These are phyloP conservation scores for Anadara kagoshimensis DNA, from an alignment of 1,140 invertebrate genomes.

Conservation along the genomic window DNA sequence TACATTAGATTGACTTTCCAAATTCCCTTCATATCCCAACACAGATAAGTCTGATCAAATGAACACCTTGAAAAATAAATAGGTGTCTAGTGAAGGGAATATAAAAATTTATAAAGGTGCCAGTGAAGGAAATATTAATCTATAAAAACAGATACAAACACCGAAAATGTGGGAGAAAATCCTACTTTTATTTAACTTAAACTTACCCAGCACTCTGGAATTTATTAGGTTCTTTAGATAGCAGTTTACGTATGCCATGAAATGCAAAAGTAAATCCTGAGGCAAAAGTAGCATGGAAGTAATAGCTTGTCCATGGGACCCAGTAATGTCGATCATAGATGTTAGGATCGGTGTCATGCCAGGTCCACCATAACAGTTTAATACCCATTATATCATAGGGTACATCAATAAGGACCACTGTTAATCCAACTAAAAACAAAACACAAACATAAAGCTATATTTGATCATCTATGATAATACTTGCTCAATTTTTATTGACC, in stretches of 20 bases:
- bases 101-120: too few species aligned
- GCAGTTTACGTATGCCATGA: conserved; percentile 76
- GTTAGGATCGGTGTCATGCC: conserved; percentile 90
- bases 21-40: too few species aligned
- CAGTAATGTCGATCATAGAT: conserved; percentile 86
- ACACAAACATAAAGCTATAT: too few species aligned
- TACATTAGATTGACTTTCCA: too few species aligned
- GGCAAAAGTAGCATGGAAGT: conserved; percentile 86
- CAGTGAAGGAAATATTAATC: too few species aligned
- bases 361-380: conserved; percentile 88
- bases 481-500: too few species aligned
- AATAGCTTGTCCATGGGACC: conserved; percentile 86
- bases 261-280: conserved; percentile 83
- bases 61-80: too few species aligned
- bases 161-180: neutral
- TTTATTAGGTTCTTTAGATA: conserved; percentile 73
- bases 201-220: conserved; percentile 60
- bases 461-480: too few species aligned
- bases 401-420: conserved; percentile 84
- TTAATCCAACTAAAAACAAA: conserved; percentile 79
- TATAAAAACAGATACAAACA: neutral
- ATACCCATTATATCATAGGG: conserved; percentile 88
- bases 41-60: too few species aligned
- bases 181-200: too few species aligned
- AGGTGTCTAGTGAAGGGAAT: too few species aligned